Evolutionary conservation across 2,888 invertebrate genomes (phyloP), one percentile per base, ranked within the genome.

Genomic region (Phyllotreta striolata): DNA sequence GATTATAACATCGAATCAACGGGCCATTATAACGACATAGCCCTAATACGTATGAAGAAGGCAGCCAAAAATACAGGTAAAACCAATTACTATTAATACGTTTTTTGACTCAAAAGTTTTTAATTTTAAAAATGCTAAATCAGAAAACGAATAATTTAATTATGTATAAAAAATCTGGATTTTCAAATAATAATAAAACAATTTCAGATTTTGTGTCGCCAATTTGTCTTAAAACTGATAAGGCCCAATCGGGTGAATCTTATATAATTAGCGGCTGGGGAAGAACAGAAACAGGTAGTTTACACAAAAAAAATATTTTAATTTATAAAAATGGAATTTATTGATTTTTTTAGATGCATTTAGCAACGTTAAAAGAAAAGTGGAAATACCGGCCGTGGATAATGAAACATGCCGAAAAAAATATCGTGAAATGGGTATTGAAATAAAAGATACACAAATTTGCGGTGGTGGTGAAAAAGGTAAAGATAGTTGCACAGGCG

Each of bases 401-500:
- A 84, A 84, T 52, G 73, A 79, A 0, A 80, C 85, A 7, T 91
- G 91, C 73, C 74, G 77, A 0, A 76, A 77, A 40, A 84, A 87
- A 51, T 87, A 88, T 72, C 77, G 78, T 8, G 72, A 77, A 0
- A 78, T 85, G 4, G 83, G 83, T 0, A 84, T 88, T 0, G 75
- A 77, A 1, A 76, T 89, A 37, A 82, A 82, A 0, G 81, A 85
- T 0, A 84, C 82, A 9, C 90, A 90, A 73, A 74, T 92, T 0
- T 92, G 92, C 73, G 92, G 92, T 3, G 93, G 93, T 0, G 92
- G 92, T 0, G 83, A 84, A 40, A 84, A 82, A 60, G 85, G 86
- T 1, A 84, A 88, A 73, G 92, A 92, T 74, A 88, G 91, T 0
- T 93, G 93, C 75, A 83, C 83, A n/a, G 92, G 92, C 0, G 92